Evolutionary conservation across 1,140 invertebrate genomes (phyloP).

Genomic region (Drosophila tani): DNA sequence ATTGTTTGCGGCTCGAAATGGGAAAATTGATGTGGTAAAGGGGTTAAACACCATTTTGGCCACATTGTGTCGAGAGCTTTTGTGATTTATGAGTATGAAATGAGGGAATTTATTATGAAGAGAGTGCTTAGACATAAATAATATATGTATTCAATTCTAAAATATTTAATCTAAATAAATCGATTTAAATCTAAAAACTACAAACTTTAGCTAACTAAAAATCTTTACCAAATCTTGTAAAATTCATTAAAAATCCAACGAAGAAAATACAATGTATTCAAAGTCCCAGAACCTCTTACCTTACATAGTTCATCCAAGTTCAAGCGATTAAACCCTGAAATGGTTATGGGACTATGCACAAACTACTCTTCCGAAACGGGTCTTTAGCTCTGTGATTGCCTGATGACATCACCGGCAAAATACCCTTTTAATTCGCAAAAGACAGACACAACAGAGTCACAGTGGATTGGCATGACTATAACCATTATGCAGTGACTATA

Average conservation of each 20-base stretch:
- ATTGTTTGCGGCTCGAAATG: constrained; percentile 31
- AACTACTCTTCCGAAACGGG: constrained; percentile 27
- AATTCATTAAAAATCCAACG: neutral
- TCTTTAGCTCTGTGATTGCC: constrained; percentile 1
- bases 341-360: constrained; percentile 20
- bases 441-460: constrained; percentile 1
- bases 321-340: constrained; percentile 22
- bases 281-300: neutral
- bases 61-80: constrained; percentile 10
- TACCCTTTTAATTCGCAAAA: constrained; percentile 27
- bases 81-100: constrained; percentile 13
- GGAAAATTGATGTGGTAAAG: constrained; percentile 31
- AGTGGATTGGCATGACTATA: constrained; percentile 27
- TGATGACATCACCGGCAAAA: constrained; percentile 37
- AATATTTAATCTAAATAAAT: too few relatives aligned
- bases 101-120: neutral
- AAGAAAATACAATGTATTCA: neutral
- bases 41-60: constrained; percentile 28
- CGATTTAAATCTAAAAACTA: too few relatives aligned
- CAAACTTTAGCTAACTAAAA: too few relatives aligned
- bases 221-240: too few relatives aligned
- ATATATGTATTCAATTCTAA: neutral
- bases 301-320: constrained; percentile 23
- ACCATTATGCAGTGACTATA: constrained; percentile 38
- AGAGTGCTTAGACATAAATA: neutral